phyloP scores from a whole-genome alignment of 2,797 vertebrate genomes.

The Neoniphon sammara region DNA sequence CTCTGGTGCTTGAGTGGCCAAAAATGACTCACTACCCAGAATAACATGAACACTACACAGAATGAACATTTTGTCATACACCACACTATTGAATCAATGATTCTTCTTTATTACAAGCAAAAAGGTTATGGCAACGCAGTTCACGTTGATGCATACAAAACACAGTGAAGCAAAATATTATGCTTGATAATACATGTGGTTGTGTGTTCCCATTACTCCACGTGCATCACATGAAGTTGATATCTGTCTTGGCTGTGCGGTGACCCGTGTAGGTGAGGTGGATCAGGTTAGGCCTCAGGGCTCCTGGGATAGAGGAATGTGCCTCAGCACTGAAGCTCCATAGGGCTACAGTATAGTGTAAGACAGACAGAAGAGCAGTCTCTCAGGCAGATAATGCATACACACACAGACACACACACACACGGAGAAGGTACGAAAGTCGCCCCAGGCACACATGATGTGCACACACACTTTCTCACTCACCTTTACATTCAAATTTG shows the following conservation, averaged over 20 bases:
- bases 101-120: background rate
- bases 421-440: conserved; percentile 1
- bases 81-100: background rate
- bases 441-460: background rate
- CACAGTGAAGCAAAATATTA: background rate
- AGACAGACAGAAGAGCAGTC: background rate
- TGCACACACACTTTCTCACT: background rate
- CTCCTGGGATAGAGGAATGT: conserved; percentile 18
- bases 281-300: conserved; percentile 13
- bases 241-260: background rate
- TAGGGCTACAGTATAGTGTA: background rate
- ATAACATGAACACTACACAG: background rate
- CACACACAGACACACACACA: background rate
- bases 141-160: background rate
- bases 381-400: background rate
- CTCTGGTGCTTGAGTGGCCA: conserved; percentile 7
- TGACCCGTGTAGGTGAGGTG: conserved; percentile 4
- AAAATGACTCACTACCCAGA: conserved; percentile 55
- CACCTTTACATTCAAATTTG: conserved; percentile 13
- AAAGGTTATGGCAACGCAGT: background rate
- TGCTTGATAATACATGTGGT: background rate
- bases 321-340: background rate
- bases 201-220: background rate
- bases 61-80: background rate
- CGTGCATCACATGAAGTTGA: conserved; percentile 5